Conservation (phyloP, 2,797 vertebrate species). For the Aphelocoma californica region DNA sequence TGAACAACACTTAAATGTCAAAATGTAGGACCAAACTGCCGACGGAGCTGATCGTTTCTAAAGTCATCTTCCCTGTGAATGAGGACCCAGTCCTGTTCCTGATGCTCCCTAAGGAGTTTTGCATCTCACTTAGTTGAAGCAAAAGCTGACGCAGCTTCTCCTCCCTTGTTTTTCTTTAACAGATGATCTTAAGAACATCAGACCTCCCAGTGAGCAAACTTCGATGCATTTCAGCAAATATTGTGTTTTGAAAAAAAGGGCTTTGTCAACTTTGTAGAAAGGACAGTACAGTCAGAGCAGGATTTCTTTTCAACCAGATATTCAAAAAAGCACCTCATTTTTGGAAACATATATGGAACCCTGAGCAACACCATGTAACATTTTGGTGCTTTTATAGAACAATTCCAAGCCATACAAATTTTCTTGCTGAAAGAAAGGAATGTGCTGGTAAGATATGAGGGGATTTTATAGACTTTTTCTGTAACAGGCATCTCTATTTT, state of each 20-base stretch:
- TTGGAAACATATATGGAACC: background rate
- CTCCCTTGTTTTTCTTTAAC: background rate
- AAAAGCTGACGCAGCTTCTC: background rate
- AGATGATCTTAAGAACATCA: background rate
- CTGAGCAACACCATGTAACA: background rate
- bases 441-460: background rate
- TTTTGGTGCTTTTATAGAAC: background rate
- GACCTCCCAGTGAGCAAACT: background rate
- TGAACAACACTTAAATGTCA: background rate
- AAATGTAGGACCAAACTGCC: background rate
- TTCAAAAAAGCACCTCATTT: background rate
- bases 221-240: background rate
- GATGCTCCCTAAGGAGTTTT: background rate
- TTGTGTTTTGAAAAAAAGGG: background rate
- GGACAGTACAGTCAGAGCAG: background rate
- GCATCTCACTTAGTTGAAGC: background rate
- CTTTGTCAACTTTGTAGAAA: background rate
- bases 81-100: background rate
- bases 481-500: background rate
- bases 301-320: background rate
- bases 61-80: background rate
- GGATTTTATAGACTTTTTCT: background rate
- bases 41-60: accelerated
- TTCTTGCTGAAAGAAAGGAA: background rate
- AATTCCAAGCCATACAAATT: background rate